phyloP scores from a whole-genome alignment of 2,113 vertebrate species.

The Bucco capensis region DNA sequence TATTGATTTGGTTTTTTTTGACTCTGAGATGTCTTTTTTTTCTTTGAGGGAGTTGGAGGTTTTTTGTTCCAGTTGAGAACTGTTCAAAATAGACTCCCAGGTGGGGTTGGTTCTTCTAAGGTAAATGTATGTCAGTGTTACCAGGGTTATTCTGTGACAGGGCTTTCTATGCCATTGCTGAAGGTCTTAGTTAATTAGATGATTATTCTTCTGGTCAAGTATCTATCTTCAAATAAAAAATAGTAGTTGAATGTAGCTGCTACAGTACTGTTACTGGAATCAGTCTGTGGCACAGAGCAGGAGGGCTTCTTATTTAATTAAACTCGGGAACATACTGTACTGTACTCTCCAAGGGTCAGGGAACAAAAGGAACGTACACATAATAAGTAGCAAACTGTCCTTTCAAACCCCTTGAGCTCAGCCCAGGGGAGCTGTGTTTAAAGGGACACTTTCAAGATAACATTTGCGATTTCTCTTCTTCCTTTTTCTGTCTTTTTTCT shows the following conservation, averaged over 20 bases:
- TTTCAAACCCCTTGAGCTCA: constrained; percentile 44
- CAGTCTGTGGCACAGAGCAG: constrained; percentile 26
- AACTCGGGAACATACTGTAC: constrained; percentile 44
- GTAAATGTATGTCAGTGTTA: constrained; percentile 1
- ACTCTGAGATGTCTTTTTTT: neutral
- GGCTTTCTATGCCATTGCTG: neutral
- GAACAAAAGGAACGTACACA: constrained; percentile 49
- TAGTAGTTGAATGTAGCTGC: constrained; percentile 24
- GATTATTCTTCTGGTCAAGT: constrained; percentile 52
- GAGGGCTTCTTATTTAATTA: constrained; percentile 65
- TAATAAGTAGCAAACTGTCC: constrained; percentile 45
- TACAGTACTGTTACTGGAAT: constrained; percentile 50
- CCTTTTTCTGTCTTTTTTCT: neutral
- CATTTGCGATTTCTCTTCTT: neutral
- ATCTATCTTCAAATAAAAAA: constrained; percentile 56
- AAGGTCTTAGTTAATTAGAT: constrained; percentile 55
- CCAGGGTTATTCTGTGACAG: neutral
- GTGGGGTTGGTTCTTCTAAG: neutral
- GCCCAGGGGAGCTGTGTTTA: constrained; percentile 31
- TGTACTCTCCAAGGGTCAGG: constrained; percentile 54
- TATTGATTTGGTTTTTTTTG: neutral
- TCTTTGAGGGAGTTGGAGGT: neutral
- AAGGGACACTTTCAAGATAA: constrained; percentile 12
- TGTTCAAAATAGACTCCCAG: neutral
- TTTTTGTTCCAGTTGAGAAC: neutral